A percentile compares a stretch with the other conserved stretches of the same genome.
These are phyloP conservation scores for Cataglyphis hispanica DNA, from an alignment of 1,140 invertebrate species.

Conservation along the genomic window DNA sequence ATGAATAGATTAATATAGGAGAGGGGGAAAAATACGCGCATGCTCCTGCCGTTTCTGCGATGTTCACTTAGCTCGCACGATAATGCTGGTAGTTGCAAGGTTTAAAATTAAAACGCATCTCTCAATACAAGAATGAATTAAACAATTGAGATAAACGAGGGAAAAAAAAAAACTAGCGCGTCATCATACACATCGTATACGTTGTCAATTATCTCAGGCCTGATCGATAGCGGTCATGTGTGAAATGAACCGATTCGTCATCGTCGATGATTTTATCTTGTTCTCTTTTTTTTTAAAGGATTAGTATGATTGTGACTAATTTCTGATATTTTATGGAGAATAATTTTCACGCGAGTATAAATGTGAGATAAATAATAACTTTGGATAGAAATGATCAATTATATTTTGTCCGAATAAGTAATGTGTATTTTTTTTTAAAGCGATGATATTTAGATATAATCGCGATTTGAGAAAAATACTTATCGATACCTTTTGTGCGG, in stretches of 20 bases:
- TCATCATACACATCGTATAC: background rate
- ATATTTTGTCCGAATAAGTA: no score
- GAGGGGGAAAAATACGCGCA: slow-evolving; percentile 26
- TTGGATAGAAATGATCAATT: no score
- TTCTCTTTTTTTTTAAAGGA: background rate
- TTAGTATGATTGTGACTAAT: background rate
- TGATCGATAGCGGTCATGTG: no score
- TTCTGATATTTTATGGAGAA: background rate
- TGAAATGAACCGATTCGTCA: background rate
- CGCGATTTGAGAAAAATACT: background rate
- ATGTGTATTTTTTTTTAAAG: no score
- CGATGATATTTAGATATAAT: background rate
- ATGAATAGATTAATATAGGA: background rate
- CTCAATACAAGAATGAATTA: background rate
- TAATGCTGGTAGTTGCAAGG: background rate
- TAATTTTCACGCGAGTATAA: background rate
- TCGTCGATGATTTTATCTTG: background rate
- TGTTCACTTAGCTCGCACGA: background rate
- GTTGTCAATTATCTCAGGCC: background rate
- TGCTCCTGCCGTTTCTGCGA: slow-evolving; percentile 16
- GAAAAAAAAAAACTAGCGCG: background rate
- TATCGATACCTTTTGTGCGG: background rate
- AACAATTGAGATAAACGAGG: background rate
- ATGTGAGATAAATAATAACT: background rate
- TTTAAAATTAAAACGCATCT: slow-evolving; percentile 10